phyloP scores from a whole-genome alignment of 2,888 invertebrate genomes.

The Eupeodes luniger region DNA sequence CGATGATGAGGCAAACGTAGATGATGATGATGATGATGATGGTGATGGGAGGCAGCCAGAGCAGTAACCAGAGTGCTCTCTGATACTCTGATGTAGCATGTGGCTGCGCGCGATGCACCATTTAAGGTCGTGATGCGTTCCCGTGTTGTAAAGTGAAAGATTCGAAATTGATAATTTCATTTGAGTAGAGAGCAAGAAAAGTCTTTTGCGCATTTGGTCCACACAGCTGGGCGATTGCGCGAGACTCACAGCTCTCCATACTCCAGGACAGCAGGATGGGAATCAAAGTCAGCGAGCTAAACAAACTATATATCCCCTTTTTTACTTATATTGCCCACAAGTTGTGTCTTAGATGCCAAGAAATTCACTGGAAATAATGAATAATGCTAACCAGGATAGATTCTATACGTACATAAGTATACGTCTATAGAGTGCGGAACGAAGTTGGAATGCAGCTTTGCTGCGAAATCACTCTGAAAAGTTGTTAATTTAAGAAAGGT shows the following conservation, averaged over 20 bases:
- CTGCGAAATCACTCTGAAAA: slow-evolving; percentile 37
- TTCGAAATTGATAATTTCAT: slow-evolving; percentile 79
- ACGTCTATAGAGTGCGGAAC: slow-evolving; percentile 25
- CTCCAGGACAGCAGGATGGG: slow-evolving; percentile 25
- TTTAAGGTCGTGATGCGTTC: slow-evolving; percentile 80
- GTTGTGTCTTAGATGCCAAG: slow-evolving; percentile 28
- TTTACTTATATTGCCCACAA: not conserved
- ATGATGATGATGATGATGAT: slow-evolving; percentile 60
- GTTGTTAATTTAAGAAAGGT: slow-evolving; percentile 37
- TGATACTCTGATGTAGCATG: slow-evolving; percentile 49
- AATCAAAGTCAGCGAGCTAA: slow-evolving; percentile 32
- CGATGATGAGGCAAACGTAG: slow-evolving; percentile 66
- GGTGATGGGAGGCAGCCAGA: slow-evolving; percentile 46
- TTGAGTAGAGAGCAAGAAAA: slow-evolving; percentile 52
- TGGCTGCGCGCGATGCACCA: slow-evolving; percentile 73
- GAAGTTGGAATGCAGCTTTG: slow-evolving; percentile 53
- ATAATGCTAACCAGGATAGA: slow-evolving; percentile 72
- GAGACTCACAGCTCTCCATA: not conserved
- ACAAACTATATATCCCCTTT: not conserved
- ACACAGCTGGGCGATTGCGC: slow-evolving; percentile 18
- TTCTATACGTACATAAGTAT: slow-evolving; percentile 2
- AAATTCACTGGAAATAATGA: slow-evolving; percentile 74
- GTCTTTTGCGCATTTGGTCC: slow-evolving; percentile 46
- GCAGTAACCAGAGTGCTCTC: slow-evolving; percentile 33
- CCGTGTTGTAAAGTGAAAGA: slow-evolving; percentile 78